Conservation (phyloP, 2,113 vertebrate genomes). For the Strigops habroptila region DNA sequence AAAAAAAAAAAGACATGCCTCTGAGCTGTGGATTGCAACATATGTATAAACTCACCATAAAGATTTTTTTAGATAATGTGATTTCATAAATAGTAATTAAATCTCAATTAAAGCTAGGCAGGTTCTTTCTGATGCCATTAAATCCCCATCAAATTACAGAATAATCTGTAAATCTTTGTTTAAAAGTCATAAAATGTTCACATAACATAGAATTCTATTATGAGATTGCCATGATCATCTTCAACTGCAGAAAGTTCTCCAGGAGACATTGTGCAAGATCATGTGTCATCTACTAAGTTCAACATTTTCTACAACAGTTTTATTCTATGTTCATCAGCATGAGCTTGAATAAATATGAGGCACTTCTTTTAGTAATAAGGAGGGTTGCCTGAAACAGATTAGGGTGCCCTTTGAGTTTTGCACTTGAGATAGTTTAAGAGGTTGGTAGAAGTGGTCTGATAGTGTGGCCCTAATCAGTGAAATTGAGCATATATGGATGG, state of each 20-base stretch:
- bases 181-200: not conserved
- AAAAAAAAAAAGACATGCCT: not conserved
- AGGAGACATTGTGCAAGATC: not conserved
- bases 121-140: not conserved
- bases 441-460: not conserved
- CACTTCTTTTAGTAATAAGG: not conserved
- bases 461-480: not conserved
- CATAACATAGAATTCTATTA: not conserved
- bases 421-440: not conserved
- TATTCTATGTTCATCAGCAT: not conserved
- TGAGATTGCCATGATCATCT: not conserved
- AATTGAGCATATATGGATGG: not conserved
- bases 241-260: not conserved
- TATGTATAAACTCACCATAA: not conserved
- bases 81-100: not conserved
- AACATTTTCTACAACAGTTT: not conserved
- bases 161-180: not conserved
- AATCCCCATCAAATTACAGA: not conserved
- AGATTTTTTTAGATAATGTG: not conserved
- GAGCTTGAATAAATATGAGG: not conserved
- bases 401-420: not conserved
- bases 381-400: not conserved
- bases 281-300: not conserved
- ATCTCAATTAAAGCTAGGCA: not conserved
- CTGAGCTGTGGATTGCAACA: not conserved